phyloP scores from a whole-genome alignment of 2,113 vertebrate genomes.

The Arvicanthis niloticus region DNA sequence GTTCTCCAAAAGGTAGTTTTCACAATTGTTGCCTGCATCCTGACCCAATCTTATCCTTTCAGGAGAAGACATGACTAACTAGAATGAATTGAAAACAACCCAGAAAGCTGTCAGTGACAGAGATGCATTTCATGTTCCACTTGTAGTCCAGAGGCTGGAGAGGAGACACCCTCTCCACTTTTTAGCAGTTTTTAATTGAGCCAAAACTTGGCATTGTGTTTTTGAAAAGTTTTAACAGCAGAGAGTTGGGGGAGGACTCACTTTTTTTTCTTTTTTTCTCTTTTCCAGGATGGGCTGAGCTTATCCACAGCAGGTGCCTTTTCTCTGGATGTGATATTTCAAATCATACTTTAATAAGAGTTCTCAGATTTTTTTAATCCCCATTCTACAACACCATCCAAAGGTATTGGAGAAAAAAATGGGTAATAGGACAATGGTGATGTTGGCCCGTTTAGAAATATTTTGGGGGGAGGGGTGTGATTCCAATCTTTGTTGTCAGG shows the following conservation, averaged over 20 bases:
- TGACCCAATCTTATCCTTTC: slow-evolving; percentile 73
- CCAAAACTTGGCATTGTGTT: slow-evolving; percentile 73
- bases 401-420: too few species aligned
- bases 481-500: too few species aligned
- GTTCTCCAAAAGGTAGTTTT: slow-evolving; percentile 71
- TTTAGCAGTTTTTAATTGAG: slow-evolving; percentile 76
- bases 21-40: slow-evolving; percentile 70
- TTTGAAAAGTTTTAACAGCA: slow-evolving; percentile 71
- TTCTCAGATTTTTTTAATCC: too few species aligned
- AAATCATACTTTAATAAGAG: too few species aligned
- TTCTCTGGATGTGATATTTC: background rate
- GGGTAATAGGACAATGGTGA: too few species aligned
- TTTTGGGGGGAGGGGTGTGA: too few species aligned
- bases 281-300: background rate
- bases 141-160: slow-evolving; percentile 79
- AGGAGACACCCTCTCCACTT: slow-evolving; percentile 63
- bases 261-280: slow-evolving; percentile 46
- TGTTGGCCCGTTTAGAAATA: too few species aligned
- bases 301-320: background rate
- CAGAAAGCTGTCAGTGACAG: slow-evolving; percentile 83
- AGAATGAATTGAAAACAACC: slow-evolving; percentile 81
- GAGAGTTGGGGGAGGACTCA: background rate
- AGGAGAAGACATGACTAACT: slow-evolving; percentile 83
- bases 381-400: too few species aligned
- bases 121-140: slow-evolving; percentile 70